These are phyloP conservation scores for Rhogogaster chlorosoma DNA, from an alignment of 2,888 invertebrate genomes.

Conservation along the genomic window DNA sequence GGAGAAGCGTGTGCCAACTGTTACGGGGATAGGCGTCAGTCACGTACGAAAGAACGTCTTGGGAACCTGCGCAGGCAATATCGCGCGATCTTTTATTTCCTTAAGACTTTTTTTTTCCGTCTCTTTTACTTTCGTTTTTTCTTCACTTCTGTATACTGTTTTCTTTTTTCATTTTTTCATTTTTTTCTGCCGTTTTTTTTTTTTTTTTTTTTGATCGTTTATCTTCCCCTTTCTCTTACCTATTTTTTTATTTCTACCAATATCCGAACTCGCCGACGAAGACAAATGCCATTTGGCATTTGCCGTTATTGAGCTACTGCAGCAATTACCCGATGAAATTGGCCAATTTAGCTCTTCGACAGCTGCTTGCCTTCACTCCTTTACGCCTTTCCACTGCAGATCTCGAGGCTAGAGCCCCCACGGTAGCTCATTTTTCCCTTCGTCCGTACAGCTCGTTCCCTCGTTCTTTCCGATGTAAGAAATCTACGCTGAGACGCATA, in stretches of 20 bases:
- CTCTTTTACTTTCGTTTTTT: background rate
- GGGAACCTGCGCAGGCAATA: conserved; percentile 36
- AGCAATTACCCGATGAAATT: conserved; percentile 42
- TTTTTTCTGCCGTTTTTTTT: background rate
- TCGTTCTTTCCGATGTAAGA: background rate
- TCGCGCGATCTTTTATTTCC: conserved; percentile 40
- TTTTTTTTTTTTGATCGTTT: background rate
- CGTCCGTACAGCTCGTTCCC: background rate
- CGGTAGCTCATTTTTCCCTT: background rate
- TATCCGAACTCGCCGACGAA: conserved; percentile 27
- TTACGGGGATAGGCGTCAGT: conserved; percentile 57
- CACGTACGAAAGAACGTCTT: conserved; percentile 60
- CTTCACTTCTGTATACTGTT: background rate
- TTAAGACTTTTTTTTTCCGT: background rate
- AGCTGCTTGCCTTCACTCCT: conserved; percentile 10
- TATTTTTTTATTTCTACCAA: conserved; percentile 49
- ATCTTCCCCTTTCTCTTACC: conserved; percentile 1
- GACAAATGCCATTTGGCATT: conserved; percentile 30
- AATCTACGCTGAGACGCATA: background rate
- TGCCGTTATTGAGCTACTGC: conserved; percentile 33
- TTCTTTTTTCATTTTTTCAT: background rate
- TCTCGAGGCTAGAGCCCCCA: background rate
- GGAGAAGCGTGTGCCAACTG: conserved; percentile 51
- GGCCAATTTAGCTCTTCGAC: conserved; percentile 47
- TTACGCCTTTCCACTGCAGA: conserved; percentile 4